Percentiles rank a stretch among this genome's conserved stretches.
Conservation (phyloP, 2,888 invertebrate genomes). For the Drosophila mayaguana region DNA sequence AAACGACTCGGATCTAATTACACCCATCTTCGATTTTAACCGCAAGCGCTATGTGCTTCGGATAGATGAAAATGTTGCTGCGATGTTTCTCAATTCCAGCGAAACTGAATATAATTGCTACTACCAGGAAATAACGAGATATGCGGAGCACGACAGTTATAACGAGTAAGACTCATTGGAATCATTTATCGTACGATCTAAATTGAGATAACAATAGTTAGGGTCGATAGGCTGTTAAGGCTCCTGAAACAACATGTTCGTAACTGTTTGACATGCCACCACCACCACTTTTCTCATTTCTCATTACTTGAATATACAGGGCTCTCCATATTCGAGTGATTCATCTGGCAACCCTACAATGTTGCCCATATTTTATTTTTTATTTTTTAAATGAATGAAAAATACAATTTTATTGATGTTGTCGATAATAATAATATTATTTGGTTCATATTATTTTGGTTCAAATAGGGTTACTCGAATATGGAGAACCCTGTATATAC, state of each 20-base stretch:
- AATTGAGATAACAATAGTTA: not conserved
- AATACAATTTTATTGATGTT: too few relatives aligned
- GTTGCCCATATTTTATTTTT: too few relatives aligned
- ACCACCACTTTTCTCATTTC: not conserved
- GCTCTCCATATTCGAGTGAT: too few relatives aligned
- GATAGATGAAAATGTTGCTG: slow-evolving; percentile 59
- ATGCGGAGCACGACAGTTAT: slow-evolving; percentile 40
- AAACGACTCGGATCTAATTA: slow-evolving; percentile 64
- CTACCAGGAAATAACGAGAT: slow-evolving; percentile 76
- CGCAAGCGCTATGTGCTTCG: slow-evolving; percentile 53
- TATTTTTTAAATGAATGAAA: too few relatives aligned
- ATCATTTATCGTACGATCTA: not conserved
- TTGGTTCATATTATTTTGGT: too few relatives aligned
- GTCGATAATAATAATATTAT: too few relatives aligned
- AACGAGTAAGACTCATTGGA: slow-evolving; percentile 42
- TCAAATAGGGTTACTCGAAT: too few relatives aligned
- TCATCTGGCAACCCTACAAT: too few relatives aligned
- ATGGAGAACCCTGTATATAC: too few relatives aligned
- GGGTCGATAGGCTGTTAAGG: not conserved
- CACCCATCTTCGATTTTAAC: slow-evolving; percentile 53
- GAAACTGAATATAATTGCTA: slow-evolving; percentile 72
- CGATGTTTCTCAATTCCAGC: slow-evolving; percentile 46
- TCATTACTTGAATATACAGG: too few relatives aligned
- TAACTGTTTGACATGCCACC: not conserved
- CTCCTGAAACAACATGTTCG: too few relatives aligned